Evolutionary conservation across 2,113 vertebrate species (phyloP), one percentile per base, ranked within the genome.

Genomic region (Lepidothrix coronata): DNA sequence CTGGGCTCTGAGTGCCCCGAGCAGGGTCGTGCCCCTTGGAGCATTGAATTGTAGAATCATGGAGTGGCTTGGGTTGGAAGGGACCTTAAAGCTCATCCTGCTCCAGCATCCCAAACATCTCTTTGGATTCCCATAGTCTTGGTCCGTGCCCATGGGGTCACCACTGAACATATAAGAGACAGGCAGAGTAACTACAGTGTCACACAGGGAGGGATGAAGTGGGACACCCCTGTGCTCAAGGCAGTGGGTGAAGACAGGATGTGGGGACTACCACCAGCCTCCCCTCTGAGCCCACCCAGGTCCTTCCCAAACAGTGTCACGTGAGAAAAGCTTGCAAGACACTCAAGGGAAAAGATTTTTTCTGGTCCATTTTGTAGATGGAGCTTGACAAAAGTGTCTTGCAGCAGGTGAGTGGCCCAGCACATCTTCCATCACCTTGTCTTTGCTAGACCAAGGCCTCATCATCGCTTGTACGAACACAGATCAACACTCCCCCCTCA

Each of bases 121-220:
- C 41, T 18, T 24, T 65, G 51, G 51, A 28, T 5, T 81, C 14
- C 54, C 31, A 17, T 68, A 44, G 27, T 18, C 33, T 10, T 12
- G 43, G 28, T 25, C 14, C 0, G 0, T 22, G 28, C 7, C 54
- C 72, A n/a, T 0, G 0, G 67, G 24, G 19, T 31, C 35, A 46
- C 14, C 49, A 14, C 81, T 33, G 67, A 28, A 37, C 23, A 14
- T 41, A 5, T 5, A 19, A 39, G 39, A 68, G 37, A 73, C 39
- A 67, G 6, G 3, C 41, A 55, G 28, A 16, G 6, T 4, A 3
- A 12, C 23, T n/a, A 17, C 48, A n/a, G 51, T 19, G 81, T 31
- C 81, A 49, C 61, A 41, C 35, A 8, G 59, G 6, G 14, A 41
- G 33, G 22, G 35, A 5, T 7, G 24, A n/a, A 49, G 20, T 6